Percentiles rank a stretch among this genome's conserved stretches.
Evolutionary conservation across 2,888 invertebrate species (phyloP).

Genomic region (Andrena marginata): DNA sequence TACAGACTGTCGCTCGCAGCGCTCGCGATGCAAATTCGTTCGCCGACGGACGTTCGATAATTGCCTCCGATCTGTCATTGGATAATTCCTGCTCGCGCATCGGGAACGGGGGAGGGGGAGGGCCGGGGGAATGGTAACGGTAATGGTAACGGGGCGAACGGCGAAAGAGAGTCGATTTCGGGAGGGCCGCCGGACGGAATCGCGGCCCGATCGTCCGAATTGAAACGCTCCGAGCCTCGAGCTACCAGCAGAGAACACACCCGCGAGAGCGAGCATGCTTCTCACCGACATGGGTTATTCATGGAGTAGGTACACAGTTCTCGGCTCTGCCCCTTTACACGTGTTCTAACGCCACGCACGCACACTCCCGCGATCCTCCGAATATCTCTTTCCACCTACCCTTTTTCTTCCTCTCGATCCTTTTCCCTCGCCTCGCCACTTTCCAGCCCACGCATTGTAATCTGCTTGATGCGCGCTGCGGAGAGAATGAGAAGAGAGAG

Average conservation of each 20-base stretch:
- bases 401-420: conserved; percentile 20
- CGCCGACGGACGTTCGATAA: conserved; percentile 43
- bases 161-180: neutral
- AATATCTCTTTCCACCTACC: conserved; percentile 5
- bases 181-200: neutral
- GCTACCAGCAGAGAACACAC: conserved; percentile 37
- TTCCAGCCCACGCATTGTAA: conserved; percentile 50
- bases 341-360: conserved; percentile 63
- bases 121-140: too few relatives aligned
- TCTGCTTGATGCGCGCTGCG: conserved; percentile 37
- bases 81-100: neutral
- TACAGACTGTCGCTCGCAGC: conserved; percentile 37
- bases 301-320: conserved; percentile 49
- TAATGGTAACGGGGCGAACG: neutral
- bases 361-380: neutral
- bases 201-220: conserved; percentile 9
- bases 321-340: conserved; percentile 53
- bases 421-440: conserved; percentile 15
- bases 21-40: conserved; percentile 37
- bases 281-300: conserved; percentile 67
- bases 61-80: conserved; percentile 30
- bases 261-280: conserved; percentile 51
- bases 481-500: neutral
- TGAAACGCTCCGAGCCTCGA: conserved; percentile 3
- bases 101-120: neutral